Percentiles rank a stretch among this genome's conserved stretches.
phyloP scores from a whole-genome alignment of 1,140 invertebrate genomes.

The Aphaenogaster ashmeadi region DNA sequence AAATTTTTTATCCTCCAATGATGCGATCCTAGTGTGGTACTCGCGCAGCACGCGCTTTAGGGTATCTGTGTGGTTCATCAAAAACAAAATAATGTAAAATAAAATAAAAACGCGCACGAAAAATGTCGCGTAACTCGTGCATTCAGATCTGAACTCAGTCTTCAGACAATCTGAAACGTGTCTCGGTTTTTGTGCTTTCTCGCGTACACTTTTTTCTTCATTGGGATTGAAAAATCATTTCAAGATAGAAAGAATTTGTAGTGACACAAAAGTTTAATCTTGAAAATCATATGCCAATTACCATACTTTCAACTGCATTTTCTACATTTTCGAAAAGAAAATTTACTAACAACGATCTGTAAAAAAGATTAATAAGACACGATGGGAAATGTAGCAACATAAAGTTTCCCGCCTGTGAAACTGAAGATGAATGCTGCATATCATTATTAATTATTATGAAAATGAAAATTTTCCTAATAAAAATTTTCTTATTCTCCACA shows the following conservation, averaged over 20 bases:
- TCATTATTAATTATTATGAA: constrained; percentile 9
- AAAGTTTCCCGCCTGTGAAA: constrained; percentile 30
- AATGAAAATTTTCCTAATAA: background rate
- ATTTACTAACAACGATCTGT: constrained; percentile 27
- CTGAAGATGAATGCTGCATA: background rate
- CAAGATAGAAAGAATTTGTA: background rate
- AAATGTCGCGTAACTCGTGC: constrained; percentile 6
- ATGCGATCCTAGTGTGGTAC: constrained; percentile 95
- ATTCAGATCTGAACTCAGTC: background rate
- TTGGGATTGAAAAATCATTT: background rate
- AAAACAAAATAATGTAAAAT: constrained; percentile 72
- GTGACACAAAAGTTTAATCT: background rate
- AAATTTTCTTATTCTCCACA: background rate
- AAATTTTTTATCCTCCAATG: constrained; percentile 98
- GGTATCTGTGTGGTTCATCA: constrained; percentile 84
- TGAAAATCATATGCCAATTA: constrained; percentile 27
- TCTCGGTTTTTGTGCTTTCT: constrained; percentile 10
- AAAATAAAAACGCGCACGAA: constrained; percentile 44
- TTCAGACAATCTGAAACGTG: background rate
- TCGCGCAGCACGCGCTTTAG: constrained; percentile 94
- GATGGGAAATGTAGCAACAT: background rate
- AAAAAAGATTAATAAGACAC: constrained; percentile 36
- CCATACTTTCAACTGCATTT: background rate
- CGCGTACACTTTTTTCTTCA: background rate
- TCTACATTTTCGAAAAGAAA: background rate